A percentile compares a stretch with the other conserved stretches of the same genome.
Conservation (phyloP, 2,113 vertebrate species). For the Ariopsis seemanni region DNA sequence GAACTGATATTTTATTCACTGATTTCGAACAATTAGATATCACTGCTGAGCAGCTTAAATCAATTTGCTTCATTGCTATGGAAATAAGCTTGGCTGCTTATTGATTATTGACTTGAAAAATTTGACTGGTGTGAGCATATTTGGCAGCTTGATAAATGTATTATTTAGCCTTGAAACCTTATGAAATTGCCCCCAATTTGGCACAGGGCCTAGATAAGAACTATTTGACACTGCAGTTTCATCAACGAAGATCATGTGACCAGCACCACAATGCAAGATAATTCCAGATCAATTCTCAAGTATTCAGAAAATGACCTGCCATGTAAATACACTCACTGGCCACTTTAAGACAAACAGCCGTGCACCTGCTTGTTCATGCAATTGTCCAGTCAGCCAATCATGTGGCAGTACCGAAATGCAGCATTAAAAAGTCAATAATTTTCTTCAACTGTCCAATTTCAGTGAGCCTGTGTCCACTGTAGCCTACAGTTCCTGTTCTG, state of each 20-base stretch:
- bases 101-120: conserved; percentile 60
- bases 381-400: background rate
- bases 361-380: background rate
- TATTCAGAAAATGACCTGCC: background rate
- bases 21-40: conserved; percentile 59
- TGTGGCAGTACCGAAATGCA: background rate
- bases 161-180: conserved; percentile 50
- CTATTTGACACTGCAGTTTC: conserved; percentile 17
- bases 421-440: background rate
- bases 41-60: conserved; percentile 52
- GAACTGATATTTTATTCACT: conserved; percentile 50
- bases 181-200: conserved; percentile 46
- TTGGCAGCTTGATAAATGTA: conserved; percentile 59
- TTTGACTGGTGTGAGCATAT: conserved; percentile 55
- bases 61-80: conserved; percentile 66
- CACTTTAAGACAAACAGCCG: background rate
- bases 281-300: background rate
- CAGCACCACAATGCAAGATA: background rate
- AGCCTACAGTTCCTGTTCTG: background rate
- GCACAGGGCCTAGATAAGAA: conserved; percentile 9
- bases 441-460: background rate
- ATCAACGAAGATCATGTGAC: background rate
- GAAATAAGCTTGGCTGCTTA: conserved; percentile 59
- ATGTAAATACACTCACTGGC: background rate
- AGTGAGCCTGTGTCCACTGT: background rate